Conservation (phyloP, 2,888 invertebrate species). For the Heteromurus nitidus region DNA sequence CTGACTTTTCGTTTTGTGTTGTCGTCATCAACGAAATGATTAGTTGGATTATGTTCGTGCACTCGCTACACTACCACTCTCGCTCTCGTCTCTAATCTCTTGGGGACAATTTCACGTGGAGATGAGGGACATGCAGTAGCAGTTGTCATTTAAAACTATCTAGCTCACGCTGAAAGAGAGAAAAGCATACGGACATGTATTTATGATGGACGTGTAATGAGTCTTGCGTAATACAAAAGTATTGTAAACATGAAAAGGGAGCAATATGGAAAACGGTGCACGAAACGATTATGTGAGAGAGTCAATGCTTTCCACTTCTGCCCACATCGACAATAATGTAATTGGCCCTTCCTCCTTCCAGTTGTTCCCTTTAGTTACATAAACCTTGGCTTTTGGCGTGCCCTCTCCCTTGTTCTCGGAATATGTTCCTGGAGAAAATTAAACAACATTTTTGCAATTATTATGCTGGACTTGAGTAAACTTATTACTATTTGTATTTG, state of each 20-base stretch:
- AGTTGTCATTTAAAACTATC: neutral
- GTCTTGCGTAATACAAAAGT: neutral
- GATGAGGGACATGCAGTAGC: neutral
- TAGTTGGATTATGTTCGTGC: conserved; percentile 28
- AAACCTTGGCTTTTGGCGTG: neutral
- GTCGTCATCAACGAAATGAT: conserved; percentile 22
- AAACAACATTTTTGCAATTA: neutral
- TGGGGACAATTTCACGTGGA: conserved; percentile 29
- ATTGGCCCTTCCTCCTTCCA: neutral
- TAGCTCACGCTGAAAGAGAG: too few relatives aligned
- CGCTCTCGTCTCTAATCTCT: conserved; percentile 1
- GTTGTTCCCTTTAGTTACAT: conserved; percentile 27
- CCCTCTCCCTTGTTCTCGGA: too few relatives aligned
- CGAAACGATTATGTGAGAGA: neutral
- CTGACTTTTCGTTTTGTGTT: neutral
- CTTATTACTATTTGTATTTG: too few relatives aligned
- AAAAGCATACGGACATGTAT: neutral
- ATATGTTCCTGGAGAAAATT: too few relatives aligned
- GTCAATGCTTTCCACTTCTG: too few relatives aligned
- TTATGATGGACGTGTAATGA: neutral
- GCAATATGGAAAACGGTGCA: neutral
- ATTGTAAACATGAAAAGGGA: neutral
- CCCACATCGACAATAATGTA: too few relatives aligned
- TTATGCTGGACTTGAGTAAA: too few relatives aligned
- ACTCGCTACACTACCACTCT: too few relatives aligned